These are phyloP conservation scores for Clarias platycephalus DNA, from an alignment of 2,797 vertebrate genomes.

Conservation along the genomic window DNA sequence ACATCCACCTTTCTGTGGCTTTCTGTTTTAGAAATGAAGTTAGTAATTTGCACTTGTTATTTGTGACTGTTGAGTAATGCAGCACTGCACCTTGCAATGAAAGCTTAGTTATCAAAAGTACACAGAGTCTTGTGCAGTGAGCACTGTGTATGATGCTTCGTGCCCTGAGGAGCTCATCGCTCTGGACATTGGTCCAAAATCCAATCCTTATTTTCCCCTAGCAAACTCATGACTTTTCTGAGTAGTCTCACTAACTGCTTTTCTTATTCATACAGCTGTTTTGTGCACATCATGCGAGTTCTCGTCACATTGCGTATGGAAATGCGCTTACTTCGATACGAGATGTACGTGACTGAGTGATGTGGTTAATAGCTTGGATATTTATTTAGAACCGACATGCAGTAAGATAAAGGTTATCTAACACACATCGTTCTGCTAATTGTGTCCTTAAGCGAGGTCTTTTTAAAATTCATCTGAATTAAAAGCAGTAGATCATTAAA, in stretches of 20 bases:
- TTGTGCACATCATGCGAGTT: too few species aligned
- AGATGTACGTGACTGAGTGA: not conserved
- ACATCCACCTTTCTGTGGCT: not conserved
- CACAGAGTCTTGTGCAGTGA: too few species aligned
- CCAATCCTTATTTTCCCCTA: too few species aligned
- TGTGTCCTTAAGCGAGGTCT: not conserved
- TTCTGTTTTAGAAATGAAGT: not conserved
- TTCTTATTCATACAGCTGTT: too few species aligned
- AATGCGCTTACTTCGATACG: not conserved
- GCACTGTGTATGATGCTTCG: too few species aligned
- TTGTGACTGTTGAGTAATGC: not conserved
- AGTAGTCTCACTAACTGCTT: too few species aligned
- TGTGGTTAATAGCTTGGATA: not conserved
- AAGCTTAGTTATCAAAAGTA: too few species aligned
- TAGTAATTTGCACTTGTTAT: not conserved
- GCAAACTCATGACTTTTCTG: too few species aligned
- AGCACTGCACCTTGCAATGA: not conserved
- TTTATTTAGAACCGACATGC: not conserved
- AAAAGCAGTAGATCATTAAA: too few species aligned
- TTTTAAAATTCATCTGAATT: not conserved
- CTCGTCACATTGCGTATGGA: too few species aligned
- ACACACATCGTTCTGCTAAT: not conserved
- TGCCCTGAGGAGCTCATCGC: too few species aligned
- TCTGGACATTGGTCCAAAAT: too few species aligned
- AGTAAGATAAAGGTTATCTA: not conserved